Base-by-base conservation (phyloP, 2,797 vertebrate genomes). In the Xenopus petersii region DNA sequence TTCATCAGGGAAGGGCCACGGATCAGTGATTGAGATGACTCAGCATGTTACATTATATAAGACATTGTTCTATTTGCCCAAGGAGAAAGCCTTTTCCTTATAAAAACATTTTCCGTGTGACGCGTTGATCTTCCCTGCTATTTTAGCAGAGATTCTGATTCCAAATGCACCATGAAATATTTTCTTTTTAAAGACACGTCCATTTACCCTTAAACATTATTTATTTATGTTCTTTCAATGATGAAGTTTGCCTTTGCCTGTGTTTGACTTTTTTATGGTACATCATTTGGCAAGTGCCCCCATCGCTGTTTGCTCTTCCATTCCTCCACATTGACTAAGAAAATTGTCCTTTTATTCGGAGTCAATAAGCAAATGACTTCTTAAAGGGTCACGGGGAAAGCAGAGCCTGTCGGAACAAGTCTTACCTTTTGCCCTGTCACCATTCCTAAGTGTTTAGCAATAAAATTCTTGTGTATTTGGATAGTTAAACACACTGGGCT, bases 301-400 rank as follows among this genome's bases (percentile, higher is more conserved):
- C 46, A 10, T 26, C 54, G 4, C 70, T 77, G 70, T 77, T 77
- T 77, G 75, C 64, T 8, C 49, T 67, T 24, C 48, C 26, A 15
- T 61, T 67, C 46, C 16, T 61, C 21, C 3, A 55, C 56, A 60
- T 68, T 74, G 56, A 67, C 65, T 33, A 17, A 74, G 64, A 64
- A 59, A 67, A 67, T 65, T 58, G 30, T 59, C 48, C 71, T 67
- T 36, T 73, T 66, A 66, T 67, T 47, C 10, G 21, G 55, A 74
- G 51, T 51, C 64, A 61, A 61, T 74, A 74, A 60, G 71, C 55
- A 61, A 66, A 67, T 30, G 47, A 59, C 54, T 51, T 36, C 58
- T 51, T 62, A 51, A 72, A 36, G 48, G 49, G 70, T 67, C 75
- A 73, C 24, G 64, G 73, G 58, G 73, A 67, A 72, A 46, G 58